Conservation (phyloP, 2,797 vertebrate genomes). For the Pterois miles region DNA sequence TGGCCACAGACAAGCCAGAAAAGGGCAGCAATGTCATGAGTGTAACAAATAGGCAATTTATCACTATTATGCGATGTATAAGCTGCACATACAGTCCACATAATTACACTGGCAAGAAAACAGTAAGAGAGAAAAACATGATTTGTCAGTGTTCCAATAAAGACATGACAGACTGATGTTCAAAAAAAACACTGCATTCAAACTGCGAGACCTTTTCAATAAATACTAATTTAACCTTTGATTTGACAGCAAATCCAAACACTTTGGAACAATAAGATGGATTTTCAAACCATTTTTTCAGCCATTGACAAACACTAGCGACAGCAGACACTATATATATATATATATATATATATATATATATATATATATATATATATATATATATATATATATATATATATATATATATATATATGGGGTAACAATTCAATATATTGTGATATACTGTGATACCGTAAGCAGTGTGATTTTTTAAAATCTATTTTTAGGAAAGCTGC, state of each 20-base stretch:
- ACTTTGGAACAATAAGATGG: conserved; percentile 9
- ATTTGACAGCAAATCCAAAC: conserved; percentile 32
- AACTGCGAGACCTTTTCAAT: background rate
- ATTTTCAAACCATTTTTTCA: background rate
- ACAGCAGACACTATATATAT: too few species aligned
- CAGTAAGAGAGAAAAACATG: background rate
- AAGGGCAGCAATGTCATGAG: conserved; percentile 20
- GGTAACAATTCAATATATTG: too few species aligned
- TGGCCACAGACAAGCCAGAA: background rate
- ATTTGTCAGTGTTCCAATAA: background rate
- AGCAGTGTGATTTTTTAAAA: too few species aligned
- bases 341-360: too few species aligned
- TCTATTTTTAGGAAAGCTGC: too few species aligned
- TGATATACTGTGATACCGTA: too few species aligned
- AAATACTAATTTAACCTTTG: conserved; percentile 37
- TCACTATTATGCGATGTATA: conserved; percentile 12
- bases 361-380: too few species aligned
- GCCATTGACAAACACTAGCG: background rate
- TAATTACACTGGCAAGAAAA: conserved; percentile 20
- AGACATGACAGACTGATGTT: conserved; percentile 2
- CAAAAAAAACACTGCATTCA: background rate
- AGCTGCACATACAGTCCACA: background rate
- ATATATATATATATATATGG: too few species aligned
- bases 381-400: too few species aligned
- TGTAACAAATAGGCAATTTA: conserved; percentile 14